These are phyloP conservation scores for Alouatta caraya DNA, from an alignment of 2,797 vertebrate genomes.

Conservation along the genomic window DNA sequence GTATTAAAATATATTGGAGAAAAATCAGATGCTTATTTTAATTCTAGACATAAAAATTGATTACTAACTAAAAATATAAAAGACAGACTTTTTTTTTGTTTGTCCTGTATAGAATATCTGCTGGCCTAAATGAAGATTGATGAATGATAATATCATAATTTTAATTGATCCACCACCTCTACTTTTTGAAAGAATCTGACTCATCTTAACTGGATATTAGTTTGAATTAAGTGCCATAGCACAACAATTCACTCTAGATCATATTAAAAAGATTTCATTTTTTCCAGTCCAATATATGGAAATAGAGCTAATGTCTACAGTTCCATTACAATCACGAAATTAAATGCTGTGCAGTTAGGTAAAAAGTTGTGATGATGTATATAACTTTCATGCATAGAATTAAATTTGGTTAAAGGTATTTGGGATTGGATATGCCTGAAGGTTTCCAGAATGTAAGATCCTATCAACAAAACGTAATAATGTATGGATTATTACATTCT, in stretches of 20 bases:
- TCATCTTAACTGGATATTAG: conserved; percentile 65
- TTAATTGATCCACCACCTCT: conserved; percentile 76
- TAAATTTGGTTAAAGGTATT: conserved; percentile 64
- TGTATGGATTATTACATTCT: conserved; percentile 59
- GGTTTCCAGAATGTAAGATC: conserved; percentile 47
- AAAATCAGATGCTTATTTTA: conserved; percentile 75
- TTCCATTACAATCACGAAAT: conserved; percentile 61
- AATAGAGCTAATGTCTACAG: conserved; percentile 55
- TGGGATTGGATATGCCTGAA: conserved; percentile 46
- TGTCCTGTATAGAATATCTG: conserved; percentile 40
- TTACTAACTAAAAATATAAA: conserved; percentile 75
- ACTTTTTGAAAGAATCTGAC: conserved; percentile 55
- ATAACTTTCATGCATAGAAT: conserved; percentile 38
- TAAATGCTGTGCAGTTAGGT: conserved; percentile 66
- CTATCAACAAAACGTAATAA: conserved; percentile 59
- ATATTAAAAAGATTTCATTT: conserved; percentile 67
- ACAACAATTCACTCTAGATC: conserved; percentile 54
- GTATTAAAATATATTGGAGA: conserved; percentile 79
- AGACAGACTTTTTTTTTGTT: conserved; percentile 38
- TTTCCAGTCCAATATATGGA: conserved; percentile 14
- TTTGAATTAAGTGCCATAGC: conserved; percentile 76
- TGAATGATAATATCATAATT: conserved; percentile 70
- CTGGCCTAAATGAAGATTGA: conserved; percentile 64
- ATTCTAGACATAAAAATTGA: conserved; percentile 74
- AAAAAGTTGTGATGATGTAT: conserved; percentile 46